Conservation (phyloP, 2,113 vertebrate genomes). For the Ctenomys sociabilis region DNA sequence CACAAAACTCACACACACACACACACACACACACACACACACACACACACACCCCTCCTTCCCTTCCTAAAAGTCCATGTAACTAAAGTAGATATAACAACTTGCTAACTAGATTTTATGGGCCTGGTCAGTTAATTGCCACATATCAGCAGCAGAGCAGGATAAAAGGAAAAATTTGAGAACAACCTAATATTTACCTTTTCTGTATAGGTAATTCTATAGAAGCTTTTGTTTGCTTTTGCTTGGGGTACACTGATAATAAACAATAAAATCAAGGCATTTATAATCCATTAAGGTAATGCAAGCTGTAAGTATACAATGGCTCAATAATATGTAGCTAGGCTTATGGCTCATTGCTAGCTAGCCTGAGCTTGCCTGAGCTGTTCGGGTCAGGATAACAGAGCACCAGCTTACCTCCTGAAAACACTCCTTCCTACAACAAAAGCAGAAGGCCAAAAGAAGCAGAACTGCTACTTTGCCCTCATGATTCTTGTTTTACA, state of each 20-base stretch:
- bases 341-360: background rate
- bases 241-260: background rate
- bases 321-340: conserved; percentile 21
- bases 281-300: background rate
- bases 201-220: background rate
- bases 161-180: conserved; percentile 24
- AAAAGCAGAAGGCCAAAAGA: background rate
- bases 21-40: background rate
- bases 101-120: background rate
- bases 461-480: background rate
- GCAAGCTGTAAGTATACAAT: background rate
- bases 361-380: background rate
- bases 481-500: background rate
- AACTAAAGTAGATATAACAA: background rate
- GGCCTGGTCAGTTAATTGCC: background rate
- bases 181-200: background rate
- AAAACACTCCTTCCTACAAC: background rate
- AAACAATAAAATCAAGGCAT: conserved; percentile 12
- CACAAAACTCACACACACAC: background rate
- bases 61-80: background rate
- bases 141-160: background rate
- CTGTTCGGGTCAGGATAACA: background rate
- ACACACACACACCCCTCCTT: background rate
- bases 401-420: background rate
- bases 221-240: background rate